Evolutionary conservation across 2,888 invertebrate species (phyloP).

Genomic region (Tachina lurida): DNA sequence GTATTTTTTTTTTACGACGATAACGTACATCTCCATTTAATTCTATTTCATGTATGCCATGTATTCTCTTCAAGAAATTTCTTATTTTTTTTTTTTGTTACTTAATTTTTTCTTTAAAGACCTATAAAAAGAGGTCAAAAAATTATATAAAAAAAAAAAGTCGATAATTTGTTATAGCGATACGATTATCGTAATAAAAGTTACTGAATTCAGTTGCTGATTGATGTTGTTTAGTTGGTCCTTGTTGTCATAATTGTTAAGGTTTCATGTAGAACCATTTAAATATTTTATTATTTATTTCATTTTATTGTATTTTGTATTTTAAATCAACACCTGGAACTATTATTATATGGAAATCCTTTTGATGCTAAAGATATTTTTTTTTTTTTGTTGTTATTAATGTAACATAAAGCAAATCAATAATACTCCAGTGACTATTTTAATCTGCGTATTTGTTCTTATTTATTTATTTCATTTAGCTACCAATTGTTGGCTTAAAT

Average conservation of each 20-base stretch:
- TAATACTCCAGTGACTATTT: slow-evolving; percentile 15
- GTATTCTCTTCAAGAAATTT: no score
- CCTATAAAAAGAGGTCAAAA: no score
- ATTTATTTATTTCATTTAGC: slow-evolving; percentile 76
- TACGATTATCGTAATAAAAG: no score
- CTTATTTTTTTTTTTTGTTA: no score
- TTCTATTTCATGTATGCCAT: no score
- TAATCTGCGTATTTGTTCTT: slow-evolving; percentile 46
- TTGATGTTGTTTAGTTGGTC: neutral
- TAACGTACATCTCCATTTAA: no score
- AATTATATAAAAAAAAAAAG: no score
- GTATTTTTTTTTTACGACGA: no score
- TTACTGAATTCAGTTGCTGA: no score
- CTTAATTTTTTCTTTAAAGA: no score
- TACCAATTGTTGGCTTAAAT: slow-evolving; percentile 80
- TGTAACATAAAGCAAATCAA: neutral
- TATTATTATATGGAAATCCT: slow-evolving; percentile 67
- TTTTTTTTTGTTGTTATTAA: slow-evolving; percentile 51
- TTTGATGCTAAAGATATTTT: slow-evolving; percentile 23
- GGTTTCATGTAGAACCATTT: slow-evolving; percentile 4
- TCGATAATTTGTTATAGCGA: no score
- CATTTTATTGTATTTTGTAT: neutral
- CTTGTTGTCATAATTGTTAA: neutral
- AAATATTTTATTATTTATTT: neutral
- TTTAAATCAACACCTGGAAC: slow-evolving; percentile 66